These are phyloP conservation scores for Rousettus madagascariensis DNA, from an alignment of 2,797 vertebrate species.

Conservation along the genomic window DNA sequence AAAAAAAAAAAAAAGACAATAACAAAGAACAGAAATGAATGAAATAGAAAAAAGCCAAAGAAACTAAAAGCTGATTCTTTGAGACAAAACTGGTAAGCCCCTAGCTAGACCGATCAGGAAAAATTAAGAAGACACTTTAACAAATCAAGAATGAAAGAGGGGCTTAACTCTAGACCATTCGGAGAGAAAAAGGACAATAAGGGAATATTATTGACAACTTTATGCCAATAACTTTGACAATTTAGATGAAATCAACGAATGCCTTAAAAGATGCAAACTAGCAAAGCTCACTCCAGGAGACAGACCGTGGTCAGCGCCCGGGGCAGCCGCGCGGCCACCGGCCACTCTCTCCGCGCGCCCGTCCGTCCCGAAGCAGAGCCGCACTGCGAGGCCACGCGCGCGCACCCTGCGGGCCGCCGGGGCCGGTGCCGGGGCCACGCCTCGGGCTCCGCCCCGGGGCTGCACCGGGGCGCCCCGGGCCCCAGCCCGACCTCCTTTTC, in stretches of 20 bases:
- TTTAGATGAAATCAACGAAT: not conserved
- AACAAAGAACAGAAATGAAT: not conserved
- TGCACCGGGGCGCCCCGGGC: too few relatives aligned
- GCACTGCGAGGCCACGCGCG: too few relatives aligned
- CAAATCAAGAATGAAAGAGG: not conserved
- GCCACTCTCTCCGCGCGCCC: too few relatives aligned
- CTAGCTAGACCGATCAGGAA: not conserved
- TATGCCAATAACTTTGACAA: not conserved
- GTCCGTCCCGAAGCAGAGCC: too few relatives aligned
- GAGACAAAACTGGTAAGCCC: not conserved
- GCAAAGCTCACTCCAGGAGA: not conserved
- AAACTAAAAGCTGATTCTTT: not conserved
- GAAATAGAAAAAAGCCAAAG: not conserved
- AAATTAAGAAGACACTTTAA: not conserved
- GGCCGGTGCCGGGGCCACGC: too few relatives aligned
- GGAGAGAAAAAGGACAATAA: not conserved
- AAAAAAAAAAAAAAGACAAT: not conserved
- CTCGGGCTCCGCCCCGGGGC: too few relatives aligned
- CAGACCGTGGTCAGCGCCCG: rapidly evolving
- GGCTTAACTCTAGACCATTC: not conserved
- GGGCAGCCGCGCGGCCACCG: rapidly evolving
- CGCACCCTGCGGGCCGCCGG: too few relatives aligned
- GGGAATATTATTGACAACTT: not conserved
- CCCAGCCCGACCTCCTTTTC: too few relatives aligned
- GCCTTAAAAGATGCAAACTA: not conserved